phyloP scores from a whole-genome alignment of 1,140 invertebrate species.

The Harpegnathos saltator region DNA sequence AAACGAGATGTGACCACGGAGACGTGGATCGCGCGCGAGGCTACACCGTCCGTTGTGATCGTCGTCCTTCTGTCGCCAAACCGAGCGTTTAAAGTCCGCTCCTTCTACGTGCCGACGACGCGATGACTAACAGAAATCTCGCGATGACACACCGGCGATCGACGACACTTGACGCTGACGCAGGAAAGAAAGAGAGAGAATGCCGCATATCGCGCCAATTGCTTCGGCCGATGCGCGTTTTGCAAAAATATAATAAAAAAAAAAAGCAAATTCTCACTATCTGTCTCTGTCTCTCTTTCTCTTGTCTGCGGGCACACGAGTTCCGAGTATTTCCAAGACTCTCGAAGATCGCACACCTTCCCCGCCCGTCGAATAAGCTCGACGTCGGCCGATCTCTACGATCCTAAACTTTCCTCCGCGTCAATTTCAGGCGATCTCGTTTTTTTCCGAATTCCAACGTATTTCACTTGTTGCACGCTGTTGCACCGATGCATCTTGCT shows the following conservation, averaged over 20 bases:
- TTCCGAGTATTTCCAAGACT: no score
- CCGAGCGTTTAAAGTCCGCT: constrained; percentile 34
- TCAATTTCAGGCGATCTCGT: no score
- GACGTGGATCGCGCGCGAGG: no score
- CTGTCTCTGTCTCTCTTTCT: not conserved
- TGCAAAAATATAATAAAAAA: not conserved
- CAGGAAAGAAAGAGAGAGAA: not conserved
- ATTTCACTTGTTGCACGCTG: no score
- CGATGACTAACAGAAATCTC: constrained; percentile 66
- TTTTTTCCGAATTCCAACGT: no score
- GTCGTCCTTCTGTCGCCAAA: constrained; percentile 7
- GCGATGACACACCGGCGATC: constrained; percentile 56
- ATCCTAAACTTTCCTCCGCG: no score
- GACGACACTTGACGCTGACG: constrained; percentile 36
- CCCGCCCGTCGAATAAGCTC: no score
- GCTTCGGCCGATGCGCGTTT: not conserved
- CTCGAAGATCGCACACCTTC: no score
- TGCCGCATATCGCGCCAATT: not conserved
- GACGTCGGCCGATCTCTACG: no score
- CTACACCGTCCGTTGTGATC: no score
- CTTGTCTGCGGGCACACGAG: no score
- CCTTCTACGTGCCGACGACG: constrained; percentile 54
- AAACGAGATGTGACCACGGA: not conserved
- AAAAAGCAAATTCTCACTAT: not conserved
- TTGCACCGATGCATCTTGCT: no score